phyloP scores from a whole-genome alignment of 2,797 vertebrate genomes.

The Acanthurus tractus region DNA sequence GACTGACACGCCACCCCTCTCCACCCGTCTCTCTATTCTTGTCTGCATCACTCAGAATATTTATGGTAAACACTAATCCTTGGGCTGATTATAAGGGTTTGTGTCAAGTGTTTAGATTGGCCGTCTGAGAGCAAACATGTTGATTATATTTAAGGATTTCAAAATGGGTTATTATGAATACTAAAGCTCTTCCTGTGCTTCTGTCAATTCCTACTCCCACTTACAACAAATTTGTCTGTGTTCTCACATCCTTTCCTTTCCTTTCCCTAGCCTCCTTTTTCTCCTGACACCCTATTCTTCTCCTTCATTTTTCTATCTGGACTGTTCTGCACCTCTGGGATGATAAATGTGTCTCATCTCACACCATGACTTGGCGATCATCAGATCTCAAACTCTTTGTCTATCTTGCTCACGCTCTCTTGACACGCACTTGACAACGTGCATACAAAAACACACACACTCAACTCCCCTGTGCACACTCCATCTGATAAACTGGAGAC shows the following conservation, averaged over 20 bases:
- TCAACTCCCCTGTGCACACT: conserved; percentile 32
- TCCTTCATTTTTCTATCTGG: conserved; percentile 18
- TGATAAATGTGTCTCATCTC: conserved; percentile 55
- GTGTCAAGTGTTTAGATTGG: conserved; percentile 56
- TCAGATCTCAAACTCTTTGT: conserved; percentile 41
- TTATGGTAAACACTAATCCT: conserved; percentile 57
- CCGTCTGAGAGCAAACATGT: conserved; percentile 32
- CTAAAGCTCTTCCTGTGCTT: conserved; percentile 32
- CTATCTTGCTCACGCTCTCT: conserved; percentile 24
- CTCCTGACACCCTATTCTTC: conserved; percentile 5
- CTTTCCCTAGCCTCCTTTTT: conserved; percentile 1
- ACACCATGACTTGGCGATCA: conserved; percentile 57
- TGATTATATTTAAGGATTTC: conserved; percentile 51
- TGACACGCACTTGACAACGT: conserved; percentile 5
- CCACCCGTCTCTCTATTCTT: conserved; percentile 70
- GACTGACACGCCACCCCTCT: conserved; percentile 57
- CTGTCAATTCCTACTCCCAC: conserved; percentile 36
- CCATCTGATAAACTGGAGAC: conserved; percentile 61
- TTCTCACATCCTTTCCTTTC: conserved; percentile 1
- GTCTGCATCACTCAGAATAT: conserved; percentile 56
- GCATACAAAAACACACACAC: conserved; percentile 15
- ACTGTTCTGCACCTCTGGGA: conserved; percentile 19
- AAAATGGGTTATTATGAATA: conserved; percentile 45
- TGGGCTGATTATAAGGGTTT: conserved; percentile 43
- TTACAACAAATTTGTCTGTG: conserved; percentile 4